These are phyloP conservation scores for Mnemiopsis leidyi DNA, from an alignment of 37 sponge, comb jelly and placozoan genomes.

Conservation along the genomic window DNA sequence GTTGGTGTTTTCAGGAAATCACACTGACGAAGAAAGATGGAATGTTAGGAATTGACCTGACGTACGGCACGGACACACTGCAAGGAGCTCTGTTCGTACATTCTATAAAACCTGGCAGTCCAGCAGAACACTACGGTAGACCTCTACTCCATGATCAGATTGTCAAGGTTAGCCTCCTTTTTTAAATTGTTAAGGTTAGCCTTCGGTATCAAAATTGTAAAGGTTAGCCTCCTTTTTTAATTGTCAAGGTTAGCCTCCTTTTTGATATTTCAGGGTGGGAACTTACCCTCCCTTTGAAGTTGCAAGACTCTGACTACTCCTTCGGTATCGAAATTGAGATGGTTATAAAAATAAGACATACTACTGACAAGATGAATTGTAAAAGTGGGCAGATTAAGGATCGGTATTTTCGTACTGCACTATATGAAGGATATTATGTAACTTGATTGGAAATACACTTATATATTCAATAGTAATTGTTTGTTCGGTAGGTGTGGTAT, in stretches of 20 bases:
- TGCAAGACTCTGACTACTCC: too few species aligned
- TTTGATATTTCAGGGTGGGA: not conserved
- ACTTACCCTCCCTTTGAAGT: too few species aligned
- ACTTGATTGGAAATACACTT: not conserved
- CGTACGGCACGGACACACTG: not conserved
- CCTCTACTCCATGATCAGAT: conserved; percentile 26
- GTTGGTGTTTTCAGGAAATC: too few species aligned
- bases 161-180: conserved; percentile 14
- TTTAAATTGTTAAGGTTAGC: too few species aligned
- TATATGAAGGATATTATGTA: too few species aligned
- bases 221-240: not conserved
- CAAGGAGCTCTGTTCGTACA: conserved; percentile 38
- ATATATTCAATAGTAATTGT: not conserved
- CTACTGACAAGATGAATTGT: too few species aligned
- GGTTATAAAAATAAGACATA: too few species aligned
- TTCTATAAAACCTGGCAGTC: conserved; percentile 15
- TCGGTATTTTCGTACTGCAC: too few species aligned
- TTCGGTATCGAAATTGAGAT: too few species aligned
- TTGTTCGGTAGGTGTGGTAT: too few species aligned
- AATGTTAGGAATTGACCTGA: conserved; percentile 39
- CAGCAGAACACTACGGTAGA: not conserved
- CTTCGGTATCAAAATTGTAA: too few species aligned
- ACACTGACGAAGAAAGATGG: not conserved
- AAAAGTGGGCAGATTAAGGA: too few species aligned
- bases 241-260: not conserved